Evolutionary conservation across 2,888 invertebrate species (phyloP), one percentile per base, ranked within the genome.

Genomic region (Drosophila infuscata): DNA sequence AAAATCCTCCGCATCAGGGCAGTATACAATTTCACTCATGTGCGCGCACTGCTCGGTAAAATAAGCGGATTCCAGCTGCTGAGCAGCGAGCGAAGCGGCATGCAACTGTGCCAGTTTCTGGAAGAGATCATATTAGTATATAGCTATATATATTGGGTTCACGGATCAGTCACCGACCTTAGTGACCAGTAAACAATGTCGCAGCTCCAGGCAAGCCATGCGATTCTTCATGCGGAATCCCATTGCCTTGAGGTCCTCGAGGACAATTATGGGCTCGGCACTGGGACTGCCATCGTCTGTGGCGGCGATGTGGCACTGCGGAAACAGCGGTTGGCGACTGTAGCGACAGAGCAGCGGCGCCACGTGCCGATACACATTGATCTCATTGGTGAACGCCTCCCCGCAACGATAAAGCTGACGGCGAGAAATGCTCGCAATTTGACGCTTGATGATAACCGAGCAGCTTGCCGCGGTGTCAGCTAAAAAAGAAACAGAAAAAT

Each of bases 341-440:
- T 90, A 88, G 41, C 86, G 77, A 25, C 90, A 82, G 12, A 93
- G 79, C 48, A 91, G 56, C 0, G 93, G 92, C 11, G 92, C 90
- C 51, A 93, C 73, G 65, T 91, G 74, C 17, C 79, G 89, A 64
- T 93, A 93, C 5, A 92, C 92, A 35, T 83, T 85, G 35, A 93
- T 93, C 79, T 93, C 93, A 76, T 93, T 93, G n/a, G 71, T 69
- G 61, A 93, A 93, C 0, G 93, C 93, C 70, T 92, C 92, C 48
- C 91, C 90, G 66, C 93, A 93, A 35, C 93, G 91, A 67, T 91
- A 93, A 0, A 93, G 85, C 69, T 91, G 86, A 1, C 93, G 91
- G 1, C 93, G 90, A 0, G 92, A 91, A 58, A 82, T 79, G 62
- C 91, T 92, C 20, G 91, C 74, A 58, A 93, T 92, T 81, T 92